phyloP scores from a whole-genome alignment of 2,797 vertebrate species.

The Schizopygopsis pylzovi region DNA sequence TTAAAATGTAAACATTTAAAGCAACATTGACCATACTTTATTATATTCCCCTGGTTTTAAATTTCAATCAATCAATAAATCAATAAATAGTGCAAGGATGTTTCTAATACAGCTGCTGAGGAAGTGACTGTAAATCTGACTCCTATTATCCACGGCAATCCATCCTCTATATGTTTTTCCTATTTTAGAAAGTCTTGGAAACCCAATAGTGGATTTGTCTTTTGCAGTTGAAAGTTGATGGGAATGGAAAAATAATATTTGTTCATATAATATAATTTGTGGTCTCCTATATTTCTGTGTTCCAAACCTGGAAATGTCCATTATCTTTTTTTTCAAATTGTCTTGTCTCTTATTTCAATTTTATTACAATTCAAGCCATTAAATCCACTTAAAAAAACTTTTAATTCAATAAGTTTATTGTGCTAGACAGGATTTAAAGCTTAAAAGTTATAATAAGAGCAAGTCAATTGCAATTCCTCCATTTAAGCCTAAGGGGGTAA shows the following conservation, averaged over 20 bases:
- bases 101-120: neutral
- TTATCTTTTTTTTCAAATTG: neutral
- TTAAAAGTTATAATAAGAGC: conserved; percentile 30
- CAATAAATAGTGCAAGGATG: neutral
- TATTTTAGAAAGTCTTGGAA: neutral
- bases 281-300: neutral
- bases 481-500: conserved; percentile 35
- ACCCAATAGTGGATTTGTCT: neutral
- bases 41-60: neutral
- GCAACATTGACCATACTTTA: neutral
- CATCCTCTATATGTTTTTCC: neutral
- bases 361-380: neutral
- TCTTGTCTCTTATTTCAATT: neutral
- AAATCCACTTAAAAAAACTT: conserved; percentile 13
- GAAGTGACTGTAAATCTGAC: neutral
- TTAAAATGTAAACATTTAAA: neutral
- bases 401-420: neutral
- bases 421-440: conserved; percentile 25
- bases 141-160: neutral
- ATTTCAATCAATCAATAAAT: neutral
- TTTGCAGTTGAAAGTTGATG: neutral
- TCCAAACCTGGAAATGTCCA: neutral
- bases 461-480: conserved; percentile 39
- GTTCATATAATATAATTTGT: neutral
- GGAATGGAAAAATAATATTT: neutral